Conservation (phyloP, 2,888 invertebrate species). For the Taphrorychus bicolor region DNA sequence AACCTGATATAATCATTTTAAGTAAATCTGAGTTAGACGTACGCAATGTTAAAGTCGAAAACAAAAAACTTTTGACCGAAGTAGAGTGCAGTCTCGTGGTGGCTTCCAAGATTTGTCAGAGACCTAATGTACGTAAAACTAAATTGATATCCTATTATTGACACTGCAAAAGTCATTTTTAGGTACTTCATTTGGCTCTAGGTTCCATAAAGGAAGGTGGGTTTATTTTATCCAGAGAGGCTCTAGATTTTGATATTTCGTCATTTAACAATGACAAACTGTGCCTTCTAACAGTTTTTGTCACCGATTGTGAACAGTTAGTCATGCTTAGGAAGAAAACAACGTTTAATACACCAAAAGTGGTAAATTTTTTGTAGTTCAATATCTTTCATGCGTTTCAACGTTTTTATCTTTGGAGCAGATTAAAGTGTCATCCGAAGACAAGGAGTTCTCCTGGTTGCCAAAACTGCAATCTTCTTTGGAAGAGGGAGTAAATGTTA, state of each 20-base stretch:
- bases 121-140: conserved; percentile 50
- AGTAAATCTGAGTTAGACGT: conserved; percentile 31
- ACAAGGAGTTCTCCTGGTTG: conserved; percentile 59
- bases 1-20: conserved; percentile 70
- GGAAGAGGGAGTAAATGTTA: conserved; percentile 62
- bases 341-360: conserved; percentile 59
- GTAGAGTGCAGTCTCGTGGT: conserved; percentile 49
- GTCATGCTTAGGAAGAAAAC: conserved; percentile 37
- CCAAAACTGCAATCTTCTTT: conserved; percentile 57
- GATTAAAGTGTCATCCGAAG: conserved; percentile 23
- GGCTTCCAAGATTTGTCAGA: conserved; percentile 59
- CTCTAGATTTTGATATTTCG: conserved; percentile 61
- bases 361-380: conserved; percentile 44
- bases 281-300: conserved; percentile 32
- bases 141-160: not conserved
- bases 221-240: conserved; percentile 69
- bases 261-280: not conserved
- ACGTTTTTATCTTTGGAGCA: not conserved
- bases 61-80: conserved; percentile 64
- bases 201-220: conserved; percentile 62
- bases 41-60: conserved; percentile 66
- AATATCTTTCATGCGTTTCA: not conserved
- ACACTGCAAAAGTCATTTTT: conserved; percentile 11
- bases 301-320: conserved; percentile 34
- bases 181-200: conserved; percentile 40